Evolutionary conservation across 2,113 vertebrate genomes (phyloP), one percentile per base, ranked within the genome.

Genomic region (Hippocampus mohnikei): DNA sequence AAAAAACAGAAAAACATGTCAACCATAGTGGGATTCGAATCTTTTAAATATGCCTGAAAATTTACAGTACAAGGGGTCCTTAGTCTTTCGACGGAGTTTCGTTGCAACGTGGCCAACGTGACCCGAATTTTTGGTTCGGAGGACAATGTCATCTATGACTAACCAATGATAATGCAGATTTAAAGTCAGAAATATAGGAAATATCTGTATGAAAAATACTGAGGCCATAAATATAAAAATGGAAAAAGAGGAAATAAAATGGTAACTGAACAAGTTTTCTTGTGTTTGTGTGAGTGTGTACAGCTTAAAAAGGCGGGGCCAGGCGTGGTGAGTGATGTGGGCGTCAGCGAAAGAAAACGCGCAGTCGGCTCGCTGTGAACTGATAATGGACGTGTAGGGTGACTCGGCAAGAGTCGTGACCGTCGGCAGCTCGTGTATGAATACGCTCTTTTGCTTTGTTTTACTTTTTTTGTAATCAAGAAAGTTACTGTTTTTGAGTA

Each of bases 1-100:
- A 37, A 79, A 44, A 64, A 37, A 42, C 11, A 13, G 62, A 76
- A 60, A 16, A 69, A 7, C n/a, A 60, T 1, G 21, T n/a, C 21
- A 10, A 53, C 8, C 21, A 53, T 53, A 10, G 9, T 13, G 55
- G 23, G 23, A 23, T 27, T 13, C 20, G 8, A 40, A 42, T 3
- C 8, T 13, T 29, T 59, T 33, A 59, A 15, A 25, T 59, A 59
- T 16, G 25, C 1, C 15, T 18, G 25, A 8, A 29, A 8, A 27
- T 5, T 2, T 53, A 53, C 20, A 21, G 7, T 18, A 50, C 1
- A 53, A 20, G 6, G 18, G 50, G 50, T 53, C 50, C 20, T 53
- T 21, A 53, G 21, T 53, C n/a, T 53, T n/a, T 0, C 8, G 2
- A 53, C 20, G 8, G 20, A 53, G 21, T 53, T 25, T 9, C 10